A percentile compares a stretch with the other conserved stretches of the same genome.
These are phyloP conservation scores for Lasiurus borealis DNA, from an alignment of 2,113 vertebrate species.

Conservation along the genomic window DNA sequence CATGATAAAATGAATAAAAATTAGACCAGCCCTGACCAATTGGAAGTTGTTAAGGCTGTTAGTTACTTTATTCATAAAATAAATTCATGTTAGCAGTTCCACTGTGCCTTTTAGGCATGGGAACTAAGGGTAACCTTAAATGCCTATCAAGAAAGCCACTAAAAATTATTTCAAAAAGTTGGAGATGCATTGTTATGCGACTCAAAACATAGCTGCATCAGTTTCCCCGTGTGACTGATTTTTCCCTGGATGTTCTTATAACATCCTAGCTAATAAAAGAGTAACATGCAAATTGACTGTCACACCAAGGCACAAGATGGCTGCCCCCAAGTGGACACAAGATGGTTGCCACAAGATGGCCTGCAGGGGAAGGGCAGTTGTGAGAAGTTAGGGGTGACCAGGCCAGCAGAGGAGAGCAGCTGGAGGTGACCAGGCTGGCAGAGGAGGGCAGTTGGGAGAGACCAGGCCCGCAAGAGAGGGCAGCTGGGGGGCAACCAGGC, in stretches of 20 bases:
- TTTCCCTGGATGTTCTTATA: neutral
- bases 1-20: conserved; percentile 7
- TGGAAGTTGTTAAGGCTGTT: neutral
- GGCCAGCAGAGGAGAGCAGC: no score
- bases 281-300: no score
- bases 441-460: no score
- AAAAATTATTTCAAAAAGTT: conserved; percentile 31
- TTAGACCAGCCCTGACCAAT: neutral
- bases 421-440: no score
- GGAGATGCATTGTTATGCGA: neutral
- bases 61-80: conserved; percentile 46
- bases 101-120: conserved; percentile 8
- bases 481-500: no score
- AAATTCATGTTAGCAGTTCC: neutral
- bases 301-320: no score
- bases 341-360: no score
- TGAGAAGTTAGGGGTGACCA: no score
- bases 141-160: neutral
- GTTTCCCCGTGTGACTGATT: neutral
- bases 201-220: neutral
- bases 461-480: no score
- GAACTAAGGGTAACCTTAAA: conserved; percentile 41
- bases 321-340: no score
- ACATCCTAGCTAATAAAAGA: neutral
- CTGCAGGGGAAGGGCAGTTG: no score